Evolutionary conservation across 1,140 invertebrate species (phyloP).

Genomic region (Mamestra configurata): DNA sequence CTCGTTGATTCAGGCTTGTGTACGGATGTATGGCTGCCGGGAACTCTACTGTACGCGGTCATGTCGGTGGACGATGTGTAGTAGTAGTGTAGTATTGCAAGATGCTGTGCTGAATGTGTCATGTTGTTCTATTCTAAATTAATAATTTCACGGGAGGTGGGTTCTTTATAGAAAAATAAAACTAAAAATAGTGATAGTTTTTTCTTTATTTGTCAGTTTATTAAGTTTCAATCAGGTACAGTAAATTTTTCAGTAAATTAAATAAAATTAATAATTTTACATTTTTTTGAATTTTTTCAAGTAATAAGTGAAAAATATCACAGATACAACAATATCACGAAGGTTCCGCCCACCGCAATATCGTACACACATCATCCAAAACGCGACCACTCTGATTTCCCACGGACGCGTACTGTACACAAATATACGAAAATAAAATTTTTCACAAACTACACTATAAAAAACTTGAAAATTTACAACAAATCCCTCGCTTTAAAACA

Average conservation of each 20-base stretch:
- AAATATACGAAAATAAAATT: conserved; percentile 79
- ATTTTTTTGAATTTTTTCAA: conserved; percentile 75
- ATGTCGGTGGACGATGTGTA: conserved; percentile 15
- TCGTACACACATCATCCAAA: conserved; percentile 70
- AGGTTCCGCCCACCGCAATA: conserved; percentile 57
- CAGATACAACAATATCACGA: conserved; percentile 67
- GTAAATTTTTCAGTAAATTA: conserved; percentile 75
- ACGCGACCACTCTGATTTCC: conserved; percentile 71
- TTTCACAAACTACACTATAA: conserved; percentile 69
- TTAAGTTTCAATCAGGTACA: conserved; percentile 73
- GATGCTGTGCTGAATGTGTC: background rate
- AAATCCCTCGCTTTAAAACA: conserved; percentile 67
- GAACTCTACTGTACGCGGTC: background rate
- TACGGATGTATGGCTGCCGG: conserved; percentile 19
- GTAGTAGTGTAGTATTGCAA: background rate
- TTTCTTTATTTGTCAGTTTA: conserved; percentile 84
- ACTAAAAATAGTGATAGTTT: conserved; percentile 56
- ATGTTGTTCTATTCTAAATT: background rate
- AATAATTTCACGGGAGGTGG: background rate
- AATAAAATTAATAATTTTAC: conserved; percentile 75
- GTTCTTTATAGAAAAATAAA: conserved; percentile 12
- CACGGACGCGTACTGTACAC: conserved; percentile 74
- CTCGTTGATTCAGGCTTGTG: conserved; percentile 51
- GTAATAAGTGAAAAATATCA: conserved; percentile 71
- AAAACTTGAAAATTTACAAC: conserved; percentile 75